Evolutionary conservation across 2,113 vertebrate genomes (phyloP).

Genomic region (Halcyon senegalensis): DNA sequence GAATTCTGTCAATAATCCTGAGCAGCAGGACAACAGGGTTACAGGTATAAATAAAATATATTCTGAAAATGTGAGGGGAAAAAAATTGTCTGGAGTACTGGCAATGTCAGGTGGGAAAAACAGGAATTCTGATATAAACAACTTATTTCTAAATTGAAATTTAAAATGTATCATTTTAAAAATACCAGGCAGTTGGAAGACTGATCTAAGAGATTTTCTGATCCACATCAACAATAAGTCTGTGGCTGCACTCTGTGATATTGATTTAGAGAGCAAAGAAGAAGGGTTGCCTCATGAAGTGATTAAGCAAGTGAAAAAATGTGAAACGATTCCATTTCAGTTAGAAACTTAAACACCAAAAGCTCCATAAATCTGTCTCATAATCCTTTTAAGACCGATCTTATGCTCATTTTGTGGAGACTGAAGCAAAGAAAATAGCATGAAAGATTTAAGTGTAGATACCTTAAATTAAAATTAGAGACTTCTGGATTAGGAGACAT

Average conservation of each 20-base stretch:
- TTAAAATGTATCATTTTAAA: background rate
- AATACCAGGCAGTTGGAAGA: background rate
- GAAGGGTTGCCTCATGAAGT: background rate
- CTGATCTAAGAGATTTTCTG: background rate
- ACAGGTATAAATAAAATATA: background rate
- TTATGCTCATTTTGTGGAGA: background rate
- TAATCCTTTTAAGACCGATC: background rate
- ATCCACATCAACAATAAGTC: background rate
- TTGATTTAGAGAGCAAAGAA: background rate
- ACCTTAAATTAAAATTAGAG: conserved; percentile 28
- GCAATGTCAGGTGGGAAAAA: background rate
- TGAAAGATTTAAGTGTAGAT: background rate
- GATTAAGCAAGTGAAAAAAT: conserved; percentile 9
- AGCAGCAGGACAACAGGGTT: background rate
- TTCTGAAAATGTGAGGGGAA: background rate
- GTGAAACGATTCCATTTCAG: background rate
- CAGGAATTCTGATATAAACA: background rate
- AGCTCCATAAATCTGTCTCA: background rate
- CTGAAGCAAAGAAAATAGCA: background rate
- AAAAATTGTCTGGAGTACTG: background rate
- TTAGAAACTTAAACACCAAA: background rate
- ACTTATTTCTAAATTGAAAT: background rate
- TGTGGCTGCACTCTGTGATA: background rate
- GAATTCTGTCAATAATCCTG: background rate
- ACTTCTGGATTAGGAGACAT: conserved; percentile 6